Evolutionary conservation across 2,113 vertebrate species (phyloP).

Genomic region (Ochotona curzoniae): DNA sequence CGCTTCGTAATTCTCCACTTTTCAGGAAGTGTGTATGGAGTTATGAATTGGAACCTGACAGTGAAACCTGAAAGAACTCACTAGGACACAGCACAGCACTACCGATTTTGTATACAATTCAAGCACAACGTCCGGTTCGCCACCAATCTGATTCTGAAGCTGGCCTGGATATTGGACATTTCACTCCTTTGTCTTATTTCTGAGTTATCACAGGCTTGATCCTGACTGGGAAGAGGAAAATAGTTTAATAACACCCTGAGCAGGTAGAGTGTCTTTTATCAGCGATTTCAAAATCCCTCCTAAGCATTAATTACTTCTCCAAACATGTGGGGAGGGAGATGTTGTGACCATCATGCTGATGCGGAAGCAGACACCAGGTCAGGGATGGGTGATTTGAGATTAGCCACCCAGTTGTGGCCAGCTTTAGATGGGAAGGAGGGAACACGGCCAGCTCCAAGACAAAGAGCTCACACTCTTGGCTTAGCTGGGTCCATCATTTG

Average conservation of each 20-base stretch:
- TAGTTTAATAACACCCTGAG: slow-evolving; percentile 73
- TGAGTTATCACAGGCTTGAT: slow-evolving; percentile 50
- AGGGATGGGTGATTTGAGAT: slow-evolving; percentile 55
- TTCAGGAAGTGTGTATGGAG: background rate
- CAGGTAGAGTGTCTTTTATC: slow-evolving; percentile 71
- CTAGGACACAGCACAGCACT: background rate
- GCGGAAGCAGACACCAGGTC: slow-evolving; percentile 70
- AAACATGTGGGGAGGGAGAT: slow-evolving; percentile 66
- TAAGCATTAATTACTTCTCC: slow-evolving; percentile 76
- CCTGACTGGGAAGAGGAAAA: slow-evolving; percentile 69
- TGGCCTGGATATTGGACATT: background rate
- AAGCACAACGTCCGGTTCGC: background rate
- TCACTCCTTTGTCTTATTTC: slow-evolving; percentile 60
- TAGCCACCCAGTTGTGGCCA: slow-evolving; percentile 21
- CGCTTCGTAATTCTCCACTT: slow-evolving; percentile 44
- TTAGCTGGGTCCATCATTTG: background rate
- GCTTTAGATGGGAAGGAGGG: slow-evolving; percentile 8
- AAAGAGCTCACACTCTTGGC: background rate
- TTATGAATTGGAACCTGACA: background rate
- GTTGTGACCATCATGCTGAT: slow-evolving; percentile 61
- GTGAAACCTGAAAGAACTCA: slow-evolving; percentile 47
- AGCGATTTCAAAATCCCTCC: slow-evolving; percentile 70
- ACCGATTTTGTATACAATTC: background rate
- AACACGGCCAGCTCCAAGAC: background rate
- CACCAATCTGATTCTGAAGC: background rate